Evolutionary conservation across 2,888 invertebrate genomes (phyloP).

Genomic region (Mythimna lalbum): DNA sequence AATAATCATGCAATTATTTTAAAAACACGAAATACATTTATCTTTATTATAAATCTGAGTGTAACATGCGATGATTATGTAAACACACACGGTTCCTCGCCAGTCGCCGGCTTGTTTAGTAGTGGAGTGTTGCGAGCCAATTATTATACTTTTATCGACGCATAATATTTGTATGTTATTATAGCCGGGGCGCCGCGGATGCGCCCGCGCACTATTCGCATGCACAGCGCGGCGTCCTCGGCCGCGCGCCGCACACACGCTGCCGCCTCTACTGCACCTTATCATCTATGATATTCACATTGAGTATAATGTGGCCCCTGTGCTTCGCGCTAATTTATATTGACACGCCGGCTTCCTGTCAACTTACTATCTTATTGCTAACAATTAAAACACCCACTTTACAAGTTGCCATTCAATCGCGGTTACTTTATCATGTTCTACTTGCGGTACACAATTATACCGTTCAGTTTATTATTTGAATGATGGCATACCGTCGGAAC

Average conservation of each 20-base stretch:
- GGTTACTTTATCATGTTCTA: neutral
- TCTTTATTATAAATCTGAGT: constrained; percentile 59
- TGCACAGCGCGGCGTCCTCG: too few relatives aligned
- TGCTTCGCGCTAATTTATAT: constrained; percentile 13
- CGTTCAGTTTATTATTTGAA: neutral
- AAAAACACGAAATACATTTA: constrained; percentile 55
- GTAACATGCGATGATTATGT: constrained; percentile 58
- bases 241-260: too few relatives aligned
- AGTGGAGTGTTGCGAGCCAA: constrained; percentile 1
- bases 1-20: constrained; percentile 59
- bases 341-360: constrained; percentile 16
- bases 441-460: neutral
- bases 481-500: neutral
- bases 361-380: constrained; percentile 6
- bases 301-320: constrained; percentile 4
- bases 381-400: constrained; percentile 26
- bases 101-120: neutral
- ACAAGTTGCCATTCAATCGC: constrained; percentile 10
- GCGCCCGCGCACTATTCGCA: too few relatives aligned
- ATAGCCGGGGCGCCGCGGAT: neutral
- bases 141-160: constrained; percentile 39
- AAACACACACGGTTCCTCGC: constrained; percentile 24
- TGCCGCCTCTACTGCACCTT: neutral
- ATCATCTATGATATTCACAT: neutral
- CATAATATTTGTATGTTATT: constrained; percentile 29